Conservation (phyloP, 2,888 invertebrate genomes). For the Antheraea yamamai region DNA sequence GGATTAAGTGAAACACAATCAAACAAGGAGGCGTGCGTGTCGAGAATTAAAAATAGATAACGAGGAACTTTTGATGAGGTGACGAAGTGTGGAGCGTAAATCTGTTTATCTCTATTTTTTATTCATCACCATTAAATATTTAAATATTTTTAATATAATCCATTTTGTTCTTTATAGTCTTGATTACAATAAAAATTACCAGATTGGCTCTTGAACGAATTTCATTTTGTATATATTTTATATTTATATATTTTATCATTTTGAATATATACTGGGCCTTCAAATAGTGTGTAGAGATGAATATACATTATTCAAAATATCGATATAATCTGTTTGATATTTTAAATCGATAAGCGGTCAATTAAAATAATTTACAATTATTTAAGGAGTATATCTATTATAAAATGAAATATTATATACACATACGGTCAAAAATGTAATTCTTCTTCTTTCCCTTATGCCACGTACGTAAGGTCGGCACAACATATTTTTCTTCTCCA, state of each 20-base stretch:
- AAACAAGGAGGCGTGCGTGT: constrained; percentile 69
- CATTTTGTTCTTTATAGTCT: background rate
- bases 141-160: constrained; percentile 16
- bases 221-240: no score
- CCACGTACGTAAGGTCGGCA: no score
- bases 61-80: constrained; percentile 44
- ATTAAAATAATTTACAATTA: no score
- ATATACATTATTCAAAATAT: background rate
- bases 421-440: no score
- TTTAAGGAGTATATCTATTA: no score
- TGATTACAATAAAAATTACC: constrained; percentile 18
- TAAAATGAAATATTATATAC: no score
- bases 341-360: background rate
- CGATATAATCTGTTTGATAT: background rate
- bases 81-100: constrained; percentile 45
- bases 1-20: constrained; percentile 78
- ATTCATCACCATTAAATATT: constrained; percentile 40
- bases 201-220: background rate
- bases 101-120: constrained; percentile 50
- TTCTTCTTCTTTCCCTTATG: no score
- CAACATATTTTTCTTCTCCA: no score
- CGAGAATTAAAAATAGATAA: constrained; percentile 58
- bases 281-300: background rate
- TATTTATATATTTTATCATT: no score
- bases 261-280: background rate